Evolutionary conservation across 2,888 invertebrate species (phyloP), one percentile per base, ranked within the genome.

Genomic region (Papilio gigon): DNA sequence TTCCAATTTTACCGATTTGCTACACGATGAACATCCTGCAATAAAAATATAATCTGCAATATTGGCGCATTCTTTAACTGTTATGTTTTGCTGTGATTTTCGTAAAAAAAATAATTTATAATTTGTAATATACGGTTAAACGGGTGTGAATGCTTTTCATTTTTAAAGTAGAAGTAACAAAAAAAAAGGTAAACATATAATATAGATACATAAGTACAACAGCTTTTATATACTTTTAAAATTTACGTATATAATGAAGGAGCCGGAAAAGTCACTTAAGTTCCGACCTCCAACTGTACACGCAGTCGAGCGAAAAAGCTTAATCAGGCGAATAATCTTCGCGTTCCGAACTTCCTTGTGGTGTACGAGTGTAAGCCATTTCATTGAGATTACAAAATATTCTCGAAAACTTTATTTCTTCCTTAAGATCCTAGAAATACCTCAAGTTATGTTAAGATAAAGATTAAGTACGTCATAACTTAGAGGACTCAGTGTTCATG

Each of bases 321-420:
- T 90, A 89, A 90, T 90, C 90, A 90, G 84, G 87, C 90, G 89
- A 86, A 86, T 89, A 88, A 90, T 89, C 88, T 88, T 85, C 84
- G 84, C 85, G 83, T 84, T 84, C 82, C 83, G 81, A 84, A 80
- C 83, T 86, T 85, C 84, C 84, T 86, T 84, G 87, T 83, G 85
- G 88, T 79, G 87, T 80, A 83, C 76, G 77, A 80, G 82, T 81
- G 80, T 82, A 76, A 78, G 81, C 80, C 75, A 76, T 76, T 71
- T 75, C 80, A 78, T 77, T 76, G 79, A 77, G 78, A 76, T 73
- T 75, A 75, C 71, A 66, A 60, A 44, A 47, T 66, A 50, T 59
- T 66, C n/a, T 6, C 11, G 27, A 56, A 27, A 50, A 53, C n/a
- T 42, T 56, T 56, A 56, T 37, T 33, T 47, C 47, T 22, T 63